phyloP scores from a whole-genome alignment of 2,888 invertebrate species.

The Polyploca ridens region DNA sequence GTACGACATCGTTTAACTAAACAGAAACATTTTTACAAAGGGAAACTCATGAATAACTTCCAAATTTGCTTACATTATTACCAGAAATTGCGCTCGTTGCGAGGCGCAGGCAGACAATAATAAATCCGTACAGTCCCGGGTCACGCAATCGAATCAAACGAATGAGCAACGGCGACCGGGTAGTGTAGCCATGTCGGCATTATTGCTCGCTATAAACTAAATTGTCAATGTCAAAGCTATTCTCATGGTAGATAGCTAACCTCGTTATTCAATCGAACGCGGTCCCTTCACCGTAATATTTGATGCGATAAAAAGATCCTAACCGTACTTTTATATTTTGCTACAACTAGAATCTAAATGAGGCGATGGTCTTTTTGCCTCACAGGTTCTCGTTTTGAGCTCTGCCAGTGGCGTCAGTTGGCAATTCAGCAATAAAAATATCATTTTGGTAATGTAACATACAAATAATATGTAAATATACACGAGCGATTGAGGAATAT shows the following conservation, averaged over 20 bases:
- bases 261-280: slow-evolving; percentile 3
- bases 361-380: background rate
- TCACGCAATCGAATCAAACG: slow-evolving; percentile 5
- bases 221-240: slow-evolving; percentile 8
- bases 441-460: background rate
- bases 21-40: background rate
- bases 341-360: background rate
- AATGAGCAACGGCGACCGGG: background rate
- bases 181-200: slow-evolving; percentile 3
- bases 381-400: background rate
- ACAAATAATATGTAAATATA: background rate
- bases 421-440: background rate
- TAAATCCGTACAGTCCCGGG: background rate
- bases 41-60: background rate
- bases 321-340: background rate
- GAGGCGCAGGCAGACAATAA: slow-evolving; percentile 8
- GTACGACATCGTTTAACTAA: background rate
- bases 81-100: background rate
- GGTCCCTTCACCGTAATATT: background rate
- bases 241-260: background rate
- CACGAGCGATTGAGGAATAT: background rate
- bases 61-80: background rate
- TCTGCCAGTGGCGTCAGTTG: background rate
- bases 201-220: background rate
- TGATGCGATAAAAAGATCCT: slow-evolving; percentile 6